Evolutionary conservation across 2,113 vertebrate species (phyloP), one percentile per base, ranked within the genome.

Genomic region (Xyrauchen texanus): DNA sequence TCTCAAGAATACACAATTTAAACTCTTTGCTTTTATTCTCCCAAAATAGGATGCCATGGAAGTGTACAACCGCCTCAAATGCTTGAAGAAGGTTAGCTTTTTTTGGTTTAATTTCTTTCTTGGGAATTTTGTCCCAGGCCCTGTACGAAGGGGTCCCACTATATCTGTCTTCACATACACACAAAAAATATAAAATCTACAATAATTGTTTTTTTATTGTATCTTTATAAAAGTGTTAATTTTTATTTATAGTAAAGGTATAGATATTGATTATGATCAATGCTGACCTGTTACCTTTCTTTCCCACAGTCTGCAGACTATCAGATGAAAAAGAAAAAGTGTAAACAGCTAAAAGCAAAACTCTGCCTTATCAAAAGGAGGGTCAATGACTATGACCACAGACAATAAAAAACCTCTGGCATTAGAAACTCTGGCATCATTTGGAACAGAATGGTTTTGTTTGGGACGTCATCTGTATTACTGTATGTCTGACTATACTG

Each of bases 301-400:
- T 64, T 34, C 51, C 52, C 66, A 21, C 7, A 97, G 95, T 93
- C 95, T n/a, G n/a, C 91, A 79, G 91, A 93, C 47, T 96, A 95
- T 81, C 92, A 93, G 83, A 87, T 83, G 47, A 95, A 94, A 84
- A 96, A 92, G 90, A 92, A 84, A 80, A 91, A 88, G 58, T 93
- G 91, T 85, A 96, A 94, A 82, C 88, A 93, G 64, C 90, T 97
- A 65, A 91, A 93, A 83, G 88, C 88, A 68, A 96, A 94, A 86
- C 89, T 97, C 68, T 93, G 95, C 0, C 93, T 96, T 83, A 92
- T 97, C 89, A 97, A 97, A 88, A 91, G 77, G 77, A 95, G 90
- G 92, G 94, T 97, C 83, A 91, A 87, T 7, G 92, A 96, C 57
- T 97, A 96, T 34, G 96, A 97, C 73, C 89, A 76, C 57, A 86